A percentile compares a stretch with the other conserved stretches of the same genome.
phyloP scores from a whole-genome alignment of 1,140 invertebrate species.

The Sarcophaga peregrina region DNA sequence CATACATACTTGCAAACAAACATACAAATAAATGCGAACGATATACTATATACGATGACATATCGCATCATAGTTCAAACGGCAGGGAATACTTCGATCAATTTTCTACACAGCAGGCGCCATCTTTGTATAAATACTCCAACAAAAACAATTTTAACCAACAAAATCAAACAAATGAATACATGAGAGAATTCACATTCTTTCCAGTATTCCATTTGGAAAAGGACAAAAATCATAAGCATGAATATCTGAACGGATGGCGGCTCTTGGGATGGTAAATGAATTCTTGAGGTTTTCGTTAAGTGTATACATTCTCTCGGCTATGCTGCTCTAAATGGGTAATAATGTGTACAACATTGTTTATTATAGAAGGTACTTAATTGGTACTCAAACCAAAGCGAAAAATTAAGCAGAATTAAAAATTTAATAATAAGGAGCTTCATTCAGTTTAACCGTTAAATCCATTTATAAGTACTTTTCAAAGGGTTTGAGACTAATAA shows the following conservation, averaged over 20 bases:
- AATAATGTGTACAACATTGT: neutral
- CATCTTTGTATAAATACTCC: conserved; percentile 56
- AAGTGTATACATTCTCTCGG: neutral
- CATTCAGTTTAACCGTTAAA: neutral
- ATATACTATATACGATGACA: conserved; percentile 64
- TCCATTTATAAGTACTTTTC: neutral
- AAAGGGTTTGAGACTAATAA: neutral
- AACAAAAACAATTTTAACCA: neutral
- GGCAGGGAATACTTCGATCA: conserved; percentile 67
- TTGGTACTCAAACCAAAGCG: neutral
- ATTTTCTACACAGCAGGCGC: conserved; percentile 66
- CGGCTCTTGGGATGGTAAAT: neutral
- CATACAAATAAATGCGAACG: neutral
- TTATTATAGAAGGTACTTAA: too few relatives aligned
- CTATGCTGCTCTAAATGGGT: neutral
- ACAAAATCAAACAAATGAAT: neutral
- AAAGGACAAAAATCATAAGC: neutral
- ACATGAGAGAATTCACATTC: neutral
- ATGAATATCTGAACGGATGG: neutral
- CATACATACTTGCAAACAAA: neutral
- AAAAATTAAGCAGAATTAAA: neutral
- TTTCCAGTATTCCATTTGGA: neutral
- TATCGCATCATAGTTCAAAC: conserved; percentile 67
- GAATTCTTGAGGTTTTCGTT: neutral
- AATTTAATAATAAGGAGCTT: neutral